A percentile compares a stretch with the other conserved stretches of the same genome.
phyloP scores from a whole-genome alignment of 2,113 vertebrate species.

The Sinosuthora webbiana region DNA sequence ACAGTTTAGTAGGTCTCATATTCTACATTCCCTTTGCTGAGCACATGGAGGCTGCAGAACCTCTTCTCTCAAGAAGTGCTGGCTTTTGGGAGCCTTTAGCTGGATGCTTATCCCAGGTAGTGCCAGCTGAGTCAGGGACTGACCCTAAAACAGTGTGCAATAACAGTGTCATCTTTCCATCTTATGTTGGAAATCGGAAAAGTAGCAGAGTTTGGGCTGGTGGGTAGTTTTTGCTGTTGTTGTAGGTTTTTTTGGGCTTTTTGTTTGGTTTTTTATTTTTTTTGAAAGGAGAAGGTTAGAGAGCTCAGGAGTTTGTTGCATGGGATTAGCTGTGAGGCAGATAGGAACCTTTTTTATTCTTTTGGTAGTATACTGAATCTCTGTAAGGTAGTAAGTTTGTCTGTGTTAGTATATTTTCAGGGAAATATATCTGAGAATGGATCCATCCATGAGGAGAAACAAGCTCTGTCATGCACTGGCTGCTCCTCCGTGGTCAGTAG shows the following conservation, averaged over 20 bases:
- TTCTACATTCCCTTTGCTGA: not conserved
- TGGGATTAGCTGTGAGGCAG: not conserved
- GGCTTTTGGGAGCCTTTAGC: not conserved
- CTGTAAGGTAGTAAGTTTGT: not conserved
- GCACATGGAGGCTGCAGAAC: not conserved
- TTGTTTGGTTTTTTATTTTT: not conserved
- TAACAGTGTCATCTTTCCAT: rapidly evolving
- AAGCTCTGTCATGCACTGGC: rapidly evolving
- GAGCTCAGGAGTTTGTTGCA: not conserved
- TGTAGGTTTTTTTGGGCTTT: not conserved
- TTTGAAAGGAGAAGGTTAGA: not conserved
- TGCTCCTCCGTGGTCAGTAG: not conserved
- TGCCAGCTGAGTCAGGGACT: not conserved
- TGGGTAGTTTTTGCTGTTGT: not conserved
- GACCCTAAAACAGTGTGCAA: not conserved
- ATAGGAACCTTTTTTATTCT: not conserved
- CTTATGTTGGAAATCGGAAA: not conserved
- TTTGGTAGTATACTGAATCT: not conserved
- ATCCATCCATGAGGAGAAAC: not conserved
- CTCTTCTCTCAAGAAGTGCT: not conserved
- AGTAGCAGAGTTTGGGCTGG: not conserved
- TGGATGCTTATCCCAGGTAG: not conserved
- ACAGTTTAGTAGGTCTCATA: not conserved
- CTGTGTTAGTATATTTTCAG: not conserved
- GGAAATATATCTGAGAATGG: not conserved